A percentile compares a stretch with the other conserved stretches of the same genome.
These are phyloP conservation scores for Hydractinia symbiolongicarpus DNA, from an alignment of 30 jellyfish, hydroid and myxozoan species.

Conservation along the genomic window DNA sequence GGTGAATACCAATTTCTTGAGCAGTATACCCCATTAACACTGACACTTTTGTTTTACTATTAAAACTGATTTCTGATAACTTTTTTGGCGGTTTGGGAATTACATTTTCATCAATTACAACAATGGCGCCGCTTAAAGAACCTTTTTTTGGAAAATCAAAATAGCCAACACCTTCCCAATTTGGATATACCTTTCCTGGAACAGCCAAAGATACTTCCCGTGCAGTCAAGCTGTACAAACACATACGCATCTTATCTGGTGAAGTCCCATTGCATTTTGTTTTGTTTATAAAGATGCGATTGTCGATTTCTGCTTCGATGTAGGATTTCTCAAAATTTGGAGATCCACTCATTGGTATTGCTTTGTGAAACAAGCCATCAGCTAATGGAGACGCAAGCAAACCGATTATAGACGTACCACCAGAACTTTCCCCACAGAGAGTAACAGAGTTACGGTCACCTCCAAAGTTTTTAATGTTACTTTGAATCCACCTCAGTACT, in stretches of 20 bases:
- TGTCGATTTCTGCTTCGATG: constrained; percentile 54
- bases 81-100: constrained; percentile 21
- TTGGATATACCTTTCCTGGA: constrained; percentile 27
- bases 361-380: constrained; percentile 51
- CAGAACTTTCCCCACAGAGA: constrained; percentile 58
- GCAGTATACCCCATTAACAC: constrained; percentile 41
- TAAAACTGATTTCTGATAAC: not conserved
- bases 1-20: constrained; percentile 34
- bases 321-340: constrained; percentile 38
- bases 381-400: constrained; percentile 66
- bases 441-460: constrained; percentile 69
- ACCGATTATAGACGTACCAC: constrained; percentile 64
- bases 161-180: constrained; percentile 16
- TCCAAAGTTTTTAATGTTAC: constrained; percentile 53
- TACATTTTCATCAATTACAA: constrained; percentile 24
- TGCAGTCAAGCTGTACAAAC: constrained; percentile 32
- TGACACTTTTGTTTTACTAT: constrained; percentile 6
- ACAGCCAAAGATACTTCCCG: constrained; percentile 24
- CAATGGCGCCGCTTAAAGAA: constrained; percentile 30
- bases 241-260: constrained; percentile 1
- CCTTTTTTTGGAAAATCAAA: constrained; percentile 38
- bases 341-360: constrained; percentile 63
- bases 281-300: constrained; percentile 35
- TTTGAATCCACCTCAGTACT: constrained; percentile 54
- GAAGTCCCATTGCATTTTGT: constrained; percentile 27